Percentiles rank a stretch among this genome's conserved stretches.
Evolutionary conservation across 2,888 invertebrate species (phyloP).

Genomic region (Baronia brevicornis): DNA sequence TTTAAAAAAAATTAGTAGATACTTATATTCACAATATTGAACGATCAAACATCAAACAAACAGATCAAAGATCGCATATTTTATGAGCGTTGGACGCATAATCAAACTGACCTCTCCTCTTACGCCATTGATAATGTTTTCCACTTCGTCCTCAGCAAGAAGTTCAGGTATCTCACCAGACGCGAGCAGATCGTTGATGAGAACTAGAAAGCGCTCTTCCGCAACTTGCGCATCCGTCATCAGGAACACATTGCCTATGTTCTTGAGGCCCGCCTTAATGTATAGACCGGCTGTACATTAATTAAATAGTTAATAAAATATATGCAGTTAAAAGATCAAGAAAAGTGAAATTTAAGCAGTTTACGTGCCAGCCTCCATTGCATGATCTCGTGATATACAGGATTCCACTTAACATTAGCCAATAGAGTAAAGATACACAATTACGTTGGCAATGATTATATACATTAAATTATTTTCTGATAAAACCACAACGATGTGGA

Average conservation of each 20-base stretch:
- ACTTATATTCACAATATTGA: neutral
- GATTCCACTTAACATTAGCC: no score
- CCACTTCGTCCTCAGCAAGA: constrained; percentile 92
- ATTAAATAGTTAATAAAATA: no score
- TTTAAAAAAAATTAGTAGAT: neutral
- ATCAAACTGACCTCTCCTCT: constrained; percentile 77
- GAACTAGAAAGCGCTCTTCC: constrained; percentile 91
- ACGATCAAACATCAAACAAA: neutral
- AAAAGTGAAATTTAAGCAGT: constrained; percentile 3
- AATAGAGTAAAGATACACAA: no score
- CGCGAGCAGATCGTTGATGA: constrained; percentile 94
- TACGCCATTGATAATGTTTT: constrained; percentile 87
- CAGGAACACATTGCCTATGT: constrained; percentile 88
- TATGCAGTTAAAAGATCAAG: no score
- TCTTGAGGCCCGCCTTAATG: constrained; percentile 90
- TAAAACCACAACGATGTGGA: no score
- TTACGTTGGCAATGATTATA: no score
- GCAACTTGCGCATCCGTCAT: constrained; percentile 97
- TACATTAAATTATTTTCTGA: no score
- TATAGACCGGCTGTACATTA: constrained; percentile 85
- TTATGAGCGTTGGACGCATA: neutral
- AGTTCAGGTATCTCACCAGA: constrained; percentile 96
- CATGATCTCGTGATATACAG: no score
- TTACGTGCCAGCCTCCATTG: no score
- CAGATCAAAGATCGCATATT: neutral